Conservation (phyloP, 2,888 invertebrate species). For the Prenolepis imparis region DNA sequence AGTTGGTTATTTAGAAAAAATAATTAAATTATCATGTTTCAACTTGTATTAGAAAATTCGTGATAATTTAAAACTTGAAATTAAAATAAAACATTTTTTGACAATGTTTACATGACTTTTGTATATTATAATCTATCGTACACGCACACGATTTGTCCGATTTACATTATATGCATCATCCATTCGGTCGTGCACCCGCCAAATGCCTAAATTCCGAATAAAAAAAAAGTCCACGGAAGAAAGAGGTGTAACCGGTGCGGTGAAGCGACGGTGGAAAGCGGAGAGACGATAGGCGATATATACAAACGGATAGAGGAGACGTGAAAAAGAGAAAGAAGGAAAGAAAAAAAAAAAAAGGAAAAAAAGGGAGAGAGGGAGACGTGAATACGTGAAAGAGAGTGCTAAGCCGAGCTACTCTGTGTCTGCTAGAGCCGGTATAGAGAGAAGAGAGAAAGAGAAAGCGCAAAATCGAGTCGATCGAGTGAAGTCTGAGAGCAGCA, state of each 20-base stretch:
- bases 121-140: not conserved
- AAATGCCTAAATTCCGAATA: constrained; percentile 46
- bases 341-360: constrained; percentile 59
- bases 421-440: constrained; percentile 82
- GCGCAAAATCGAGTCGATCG: constrained; percentile 70
- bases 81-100: not conserved
- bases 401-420: constrained; percentile 84
- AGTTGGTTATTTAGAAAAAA: not conserved
- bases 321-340: constrained; percentile 48
- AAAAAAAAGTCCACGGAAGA: constrained; percentile 29
- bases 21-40: not conserved
- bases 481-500: constrained; percentile 80
- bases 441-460: constrained; percentile 73
- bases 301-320: constrained; percentile 28
- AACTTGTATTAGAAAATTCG: constrained; percentile 2
- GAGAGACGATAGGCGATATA: constrained; percentile 32
- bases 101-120: not conserved
- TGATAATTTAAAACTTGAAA: not conserved
- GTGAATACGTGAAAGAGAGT: constrained; percentile 73
- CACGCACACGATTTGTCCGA: constrained; percentile 45
- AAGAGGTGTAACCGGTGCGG: constrained; percentile 57
- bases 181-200: constrained; percentile 64
- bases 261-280: constrained; percentile 22
- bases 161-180: constrained; percentile 32
- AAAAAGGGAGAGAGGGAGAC: constrained; percentile 67